A percentile compares a stretch with the other conserved stretches of the same genome.
Conservation (phyloP, 1,140 invertebrate species). For the Plectrocnemia conspersa region DNA sequence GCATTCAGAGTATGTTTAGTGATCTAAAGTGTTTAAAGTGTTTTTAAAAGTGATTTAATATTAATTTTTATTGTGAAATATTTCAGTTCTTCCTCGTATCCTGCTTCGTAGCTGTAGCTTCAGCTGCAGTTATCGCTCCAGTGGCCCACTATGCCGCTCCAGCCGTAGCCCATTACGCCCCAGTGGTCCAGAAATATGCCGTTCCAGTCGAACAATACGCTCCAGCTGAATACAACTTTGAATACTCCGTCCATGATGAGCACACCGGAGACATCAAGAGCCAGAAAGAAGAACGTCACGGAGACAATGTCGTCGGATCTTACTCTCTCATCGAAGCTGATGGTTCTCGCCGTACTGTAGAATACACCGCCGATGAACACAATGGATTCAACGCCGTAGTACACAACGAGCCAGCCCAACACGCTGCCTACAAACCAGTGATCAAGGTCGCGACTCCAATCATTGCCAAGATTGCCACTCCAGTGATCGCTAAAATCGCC, state of each 20-base stretch:
- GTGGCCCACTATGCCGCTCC: conserved; percentile 32
- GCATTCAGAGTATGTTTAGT: conserved; percentile 31
- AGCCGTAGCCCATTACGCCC: conserved; percentile 37
- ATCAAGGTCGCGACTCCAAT: conserved; percentile 36
- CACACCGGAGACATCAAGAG: conserved; percentile 57
- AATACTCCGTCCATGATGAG: conserved; percentile 53
- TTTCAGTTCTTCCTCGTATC: conserved; percentile 16
- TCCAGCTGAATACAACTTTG: conserved; percentile 50
- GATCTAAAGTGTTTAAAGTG: background rate
- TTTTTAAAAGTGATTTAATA: too few relatives aligned
- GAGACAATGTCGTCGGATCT: conserved; percentile 54
- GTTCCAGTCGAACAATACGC: conserved; percentile 37
- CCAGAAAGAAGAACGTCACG: conserved; percentile 55
- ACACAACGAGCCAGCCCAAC: conserved; percentile 52
- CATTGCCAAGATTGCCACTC: conserved; percentile 29
- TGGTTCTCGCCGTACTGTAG: conserved; percentile 64
- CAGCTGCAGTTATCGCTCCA: conserved; percentile 15
- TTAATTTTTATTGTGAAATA: too few relatives aligned
- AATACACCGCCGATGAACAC: conserved; percentile 68
- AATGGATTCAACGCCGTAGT: conserved; percentile 67
- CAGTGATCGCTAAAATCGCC: conserved; percentile 34
- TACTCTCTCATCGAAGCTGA: conserved; percentile 58
- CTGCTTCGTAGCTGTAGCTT: conserved; percentile 31
- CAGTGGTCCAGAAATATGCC: conserved; percentile 35
- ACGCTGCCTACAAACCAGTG: conserved; percentile 53